Evolutionary conservation across 1,140 invertebrate species (phyloP), one percentile per base, ranked within the genome.

Genomic region (Anthonomus grandis): DNA sequence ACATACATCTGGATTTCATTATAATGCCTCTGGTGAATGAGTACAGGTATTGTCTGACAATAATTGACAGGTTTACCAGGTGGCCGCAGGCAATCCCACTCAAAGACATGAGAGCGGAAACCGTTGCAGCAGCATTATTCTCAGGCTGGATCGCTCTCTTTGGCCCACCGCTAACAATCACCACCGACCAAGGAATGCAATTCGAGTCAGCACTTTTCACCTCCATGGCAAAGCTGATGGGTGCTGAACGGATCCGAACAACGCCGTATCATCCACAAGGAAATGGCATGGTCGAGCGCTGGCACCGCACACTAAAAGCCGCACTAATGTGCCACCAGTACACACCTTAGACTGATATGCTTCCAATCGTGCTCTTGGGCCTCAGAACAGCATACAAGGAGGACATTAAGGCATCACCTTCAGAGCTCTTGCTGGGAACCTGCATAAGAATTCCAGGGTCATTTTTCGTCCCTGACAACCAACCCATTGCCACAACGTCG

Each of bases 1-100:
- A n/a, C n/a, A n/a, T n/a, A n/a, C 74, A 81, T 59, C 54, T 80
- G 0, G 79, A 81, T 62, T 63, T 81, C 0, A 64, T 81, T 8
- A 73, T 72, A 0, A 41, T 81, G 2, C 73, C 75, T 18, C 46
- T 51, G 2, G 63, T 64, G 0, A 22, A 69, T 8, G 71, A 64
- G 12, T 67, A 52, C 34, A 31, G 21, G 8, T 78, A 79, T 47
- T 57, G 62, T 8, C 58, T 79, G 1, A 79, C 77, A 0, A 64
- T 68, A 3, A 72, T 78, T 3, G 74, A 79, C 49, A 44, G 73
- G 2, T 78, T 70, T 56, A 74, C 75, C 0, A 47, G 73, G 12
- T 80, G 76, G 73, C 73, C 70, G 0, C 70, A 79, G 62, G 71
- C 65, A 4, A 53, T 68, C 21, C 72, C 76, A 4, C 39, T 76